Base-by-base conservation (phyloP, 2,888 invertebrate species). In the Sarcophaga caerulescens region DNA sequence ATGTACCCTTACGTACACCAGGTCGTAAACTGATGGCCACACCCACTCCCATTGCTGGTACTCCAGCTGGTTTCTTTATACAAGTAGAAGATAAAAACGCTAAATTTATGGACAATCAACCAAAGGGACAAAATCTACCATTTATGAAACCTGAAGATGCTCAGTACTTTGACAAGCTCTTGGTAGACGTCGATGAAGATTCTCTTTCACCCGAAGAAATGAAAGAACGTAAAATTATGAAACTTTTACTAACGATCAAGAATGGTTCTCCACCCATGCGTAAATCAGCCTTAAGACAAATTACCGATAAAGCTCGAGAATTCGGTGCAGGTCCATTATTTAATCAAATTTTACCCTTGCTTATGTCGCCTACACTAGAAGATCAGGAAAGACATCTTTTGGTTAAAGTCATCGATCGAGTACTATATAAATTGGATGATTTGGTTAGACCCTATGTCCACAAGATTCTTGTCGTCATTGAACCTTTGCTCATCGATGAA, bases 71-170 rank as follows among this genome's bases (percentile, higher is more conserved):
- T 86, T 99, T 99, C 94, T 98, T 98, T 94, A 98, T 99, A 93
- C 98, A 98, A 93, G 96, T 96, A 90, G 97, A 98, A 93, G 97
- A 98, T 92, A 96, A 96, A 92, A 95, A 95, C 74, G 98, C 98
- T 91, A 97, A 97, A 93, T 94, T 95, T 88, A 96, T 98, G 90
- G 99, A 99, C 93, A 98, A 98, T 92, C 99, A 99, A 94, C 99
- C 99, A 1, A 99, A 99, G 93, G 97, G 97, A 0, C 95, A 95
- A 90, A 99, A 99, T 94, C 94, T 99, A 89, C 99, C 99, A 19
- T 98, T 99, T 92, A 97, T 99, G 96, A 99, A 99, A 93, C 99
- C 99, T 0, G 99, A 99, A 93, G 99, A 99, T 94, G 99, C 99
- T 68, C 99, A 99, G 94, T 99, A 99, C 94, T 99, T 99, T 94